Base-by-base conservation (phyloP, 1,140 invertebrate species). In the Calosoma granatense region DNA sequence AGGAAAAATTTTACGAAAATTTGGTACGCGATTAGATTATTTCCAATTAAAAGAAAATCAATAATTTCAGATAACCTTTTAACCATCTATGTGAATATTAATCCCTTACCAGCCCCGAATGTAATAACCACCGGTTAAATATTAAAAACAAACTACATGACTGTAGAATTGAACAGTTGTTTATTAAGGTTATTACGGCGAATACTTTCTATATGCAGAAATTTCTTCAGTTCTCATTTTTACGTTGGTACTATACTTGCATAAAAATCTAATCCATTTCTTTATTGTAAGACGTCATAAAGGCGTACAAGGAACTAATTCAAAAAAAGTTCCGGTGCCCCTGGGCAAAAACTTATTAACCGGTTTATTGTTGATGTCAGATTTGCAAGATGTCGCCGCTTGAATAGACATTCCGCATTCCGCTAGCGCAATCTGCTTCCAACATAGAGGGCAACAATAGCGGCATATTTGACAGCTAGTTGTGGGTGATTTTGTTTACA, bases 331-430 rank as follows among this genome's bases (percentile, higher is more conserved):
- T 47, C 41, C 41, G 41, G 41, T 47, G 41, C 41, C 41, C 17
- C 41, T 47, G 41, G 41, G 41, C 41, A 47, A 47, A 47, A 47
- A 36, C 6, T 36, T 36, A 36, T 36, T 36, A 36, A 47, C 41
- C 41, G 41, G 41, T 47, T 47, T 36, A 36, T 36, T 30, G 26
- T 30, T 30, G 26, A 30, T 30, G 26, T 30, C 26, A 30, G 14
- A 6, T 30, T 30, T 30, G 26, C 26, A 30, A 30, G 26, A 30
- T 30, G 26, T 30, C 26, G 26, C 26, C 14, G 26, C n/a, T n/a
- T n/a, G n/a, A n/a, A n/a, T n/a, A n/a, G n/a, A n/a, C n/a, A n/a
- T n/a, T n/a, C n/a, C n/a, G n/a, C n/a, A n/a, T n/a, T n/a, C n/a
- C n/a, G n/a, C n/a, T n/a, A n/a, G n/a, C n/a, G n/a, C n/a, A n/a